Evolutionary conservation across 2,113 vertebrate species (phyloP).

Genomic region (Tetrax tetrax): DNA sequence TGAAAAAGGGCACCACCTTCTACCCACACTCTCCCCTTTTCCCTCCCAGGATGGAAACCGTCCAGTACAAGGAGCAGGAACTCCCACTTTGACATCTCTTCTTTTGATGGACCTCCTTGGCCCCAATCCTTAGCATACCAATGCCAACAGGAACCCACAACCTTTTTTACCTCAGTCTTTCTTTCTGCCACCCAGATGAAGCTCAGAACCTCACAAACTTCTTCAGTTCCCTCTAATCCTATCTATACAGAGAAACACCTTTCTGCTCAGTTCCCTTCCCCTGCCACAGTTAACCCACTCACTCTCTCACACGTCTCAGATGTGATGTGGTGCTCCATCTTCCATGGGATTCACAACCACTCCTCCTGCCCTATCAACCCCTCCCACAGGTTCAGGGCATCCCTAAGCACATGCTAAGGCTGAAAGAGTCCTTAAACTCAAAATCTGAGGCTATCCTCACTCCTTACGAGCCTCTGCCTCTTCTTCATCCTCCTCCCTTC

Average conservation of each 20-base stretch:
- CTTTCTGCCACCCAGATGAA: neutral
- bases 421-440: neutral
- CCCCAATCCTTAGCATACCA: neutral
- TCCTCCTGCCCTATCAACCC: neutral
- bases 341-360: neutral
- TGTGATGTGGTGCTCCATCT: rapidly evolving
- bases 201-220: neutral
- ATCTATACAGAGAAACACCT: neutral
- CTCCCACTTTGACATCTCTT: neutral
- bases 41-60: neutral
- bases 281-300: neutral
- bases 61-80: neutral
- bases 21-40: neutral
- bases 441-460: neutral
- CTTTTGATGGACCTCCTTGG: neutral
- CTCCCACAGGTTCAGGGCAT: neutral
- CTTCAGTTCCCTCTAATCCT: neutral
- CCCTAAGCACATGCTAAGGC: neutral
- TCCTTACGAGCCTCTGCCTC: neutral
- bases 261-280: neutral
- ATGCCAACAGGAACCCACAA: neutral
- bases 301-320: neutral
- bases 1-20: neutral
- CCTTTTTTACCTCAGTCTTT: neutral
- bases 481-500: neutral